phyloP scores from a whole-genome alignment of 2,888 invertebrate species.

The Pterostichus madidus region DNA sequence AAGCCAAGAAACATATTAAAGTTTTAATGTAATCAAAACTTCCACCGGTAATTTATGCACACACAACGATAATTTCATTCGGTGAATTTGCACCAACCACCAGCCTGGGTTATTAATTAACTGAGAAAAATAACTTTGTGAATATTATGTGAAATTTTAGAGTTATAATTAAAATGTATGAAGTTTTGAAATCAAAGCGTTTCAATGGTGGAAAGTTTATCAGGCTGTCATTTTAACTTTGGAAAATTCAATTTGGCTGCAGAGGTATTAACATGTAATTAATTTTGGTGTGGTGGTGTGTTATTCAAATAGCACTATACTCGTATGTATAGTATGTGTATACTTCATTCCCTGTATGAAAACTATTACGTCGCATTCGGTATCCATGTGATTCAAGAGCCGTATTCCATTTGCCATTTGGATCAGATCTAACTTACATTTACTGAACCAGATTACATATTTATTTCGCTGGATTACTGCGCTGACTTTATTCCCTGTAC shows the following conservation, averaged over 20 bases:
- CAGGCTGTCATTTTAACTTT: constrained; percentile 26
- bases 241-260: constrained; percentile 12
- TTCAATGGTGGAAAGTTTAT: constrained; percentile 25
- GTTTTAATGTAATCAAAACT: constrained; percentile 66
- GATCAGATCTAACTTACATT: too few species aligned
- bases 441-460: too few species aligned
- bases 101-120: constrained; percentile 31
- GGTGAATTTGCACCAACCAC: constrained; percentile 1
- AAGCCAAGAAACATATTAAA: constrained; percentile 64
- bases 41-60: constrained; percentile 59
- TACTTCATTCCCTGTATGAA: too few species aligned
- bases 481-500: too few species aligned
- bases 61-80: constrained; percentile 50
- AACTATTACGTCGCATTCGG: too few species aligned
- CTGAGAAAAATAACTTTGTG: constrained; percentile 37
- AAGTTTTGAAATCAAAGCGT: constrained; percentile 28
- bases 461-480: too few species aligned
- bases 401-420: too few species aligned
- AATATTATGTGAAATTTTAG: constrained; percentile 13
- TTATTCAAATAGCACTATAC: too few species aligned
- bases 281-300: background rate
- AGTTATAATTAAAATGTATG: constrained; percentile 42
- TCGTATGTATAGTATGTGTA: too few species aligned
- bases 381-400: too few species aligned
- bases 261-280: constrained; percentile 24